phyloP scores from a whole-genome alignment of 2,113 vertebrate genomes.

The Microcebus griseorufus region DNA sequence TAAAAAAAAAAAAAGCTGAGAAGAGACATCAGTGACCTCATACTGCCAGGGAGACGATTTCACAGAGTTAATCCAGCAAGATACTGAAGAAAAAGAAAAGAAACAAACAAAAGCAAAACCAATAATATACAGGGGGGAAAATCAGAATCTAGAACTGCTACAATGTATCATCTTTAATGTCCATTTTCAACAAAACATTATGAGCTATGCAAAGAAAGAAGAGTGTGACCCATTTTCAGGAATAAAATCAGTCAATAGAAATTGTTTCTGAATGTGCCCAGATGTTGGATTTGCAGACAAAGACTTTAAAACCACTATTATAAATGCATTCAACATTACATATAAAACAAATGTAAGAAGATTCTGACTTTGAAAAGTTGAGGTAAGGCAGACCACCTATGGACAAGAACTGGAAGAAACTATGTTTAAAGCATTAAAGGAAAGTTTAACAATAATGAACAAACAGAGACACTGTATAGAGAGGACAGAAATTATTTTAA shows the following conservation, averaged over 20 bases:
- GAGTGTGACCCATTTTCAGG: background rate
- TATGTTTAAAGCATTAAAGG: background rate
- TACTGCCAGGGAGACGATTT: background rate
- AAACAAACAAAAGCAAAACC: background rate
- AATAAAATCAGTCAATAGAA: background rate
- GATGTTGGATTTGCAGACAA: background rate
- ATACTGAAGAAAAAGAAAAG: conserved; percentile 1
- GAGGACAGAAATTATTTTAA: background rate
- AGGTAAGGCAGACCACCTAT: background rate
- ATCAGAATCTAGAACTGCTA: background rate
- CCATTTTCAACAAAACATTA: conserved; percentile 2
- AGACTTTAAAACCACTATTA: background rate
- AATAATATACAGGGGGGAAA: background rate
- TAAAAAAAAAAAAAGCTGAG: background rate
- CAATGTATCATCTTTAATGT: background rate
- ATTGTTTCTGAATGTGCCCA: background rate
- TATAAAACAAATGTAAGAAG: background rate
- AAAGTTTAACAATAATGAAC: background rate
- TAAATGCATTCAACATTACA: background rate
- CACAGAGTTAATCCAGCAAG: background rate
- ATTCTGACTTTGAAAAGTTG: background rate
- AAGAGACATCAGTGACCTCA: background rate
- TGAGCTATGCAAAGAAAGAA: background rate
- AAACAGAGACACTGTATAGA: background rate
- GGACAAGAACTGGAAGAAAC: background rate